Percentiles rank a stretch among this genome's conserved stretches.
Conservation (phyloP, 2,797 vertebrate species). For the Psittacula echo region DNA sequence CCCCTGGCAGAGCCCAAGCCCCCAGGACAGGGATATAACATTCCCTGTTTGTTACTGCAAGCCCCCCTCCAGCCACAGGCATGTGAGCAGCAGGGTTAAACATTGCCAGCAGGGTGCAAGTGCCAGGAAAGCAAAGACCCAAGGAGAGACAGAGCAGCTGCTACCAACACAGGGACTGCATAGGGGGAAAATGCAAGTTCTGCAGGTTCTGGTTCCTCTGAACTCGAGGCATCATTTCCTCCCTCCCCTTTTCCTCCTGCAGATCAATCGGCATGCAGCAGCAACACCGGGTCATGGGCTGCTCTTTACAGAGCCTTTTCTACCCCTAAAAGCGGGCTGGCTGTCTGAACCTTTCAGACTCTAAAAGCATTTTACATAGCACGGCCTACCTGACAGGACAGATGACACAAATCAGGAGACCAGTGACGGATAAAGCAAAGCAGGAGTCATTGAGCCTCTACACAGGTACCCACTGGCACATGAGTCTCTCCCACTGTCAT, state of each 20-base stretch:
- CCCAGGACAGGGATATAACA: not conserved
- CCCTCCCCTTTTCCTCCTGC: not conserved
- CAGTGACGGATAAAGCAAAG: not conserved
- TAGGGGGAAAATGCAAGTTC: not conserved
- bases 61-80: not conserved
- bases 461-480: not conserved
- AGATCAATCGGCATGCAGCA: not conserved
- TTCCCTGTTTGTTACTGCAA: not conserved
- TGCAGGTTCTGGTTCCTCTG: not conserved
- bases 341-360: not conserved
- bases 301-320: not conserved
- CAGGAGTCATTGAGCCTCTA: not conserved
- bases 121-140: not conserved
- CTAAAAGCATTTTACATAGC: not conserved
- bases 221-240: not conserved
- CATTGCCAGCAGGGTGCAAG: not conserved
- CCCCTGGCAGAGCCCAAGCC: not conserved
- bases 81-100: not conserved
- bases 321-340: not conserved
- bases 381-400: not conserved
- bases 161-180: rapidly evolving
- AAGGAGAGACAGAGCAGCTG: not conserved
- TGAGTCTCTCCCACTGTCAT: rapidly evolving
- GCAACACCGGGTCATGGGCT: not conserved
- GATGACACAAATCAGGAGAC: not conserved